Conservation (phyloP, 2,888 invertebrate species). For the Agrotis ipsilon region DNA sequence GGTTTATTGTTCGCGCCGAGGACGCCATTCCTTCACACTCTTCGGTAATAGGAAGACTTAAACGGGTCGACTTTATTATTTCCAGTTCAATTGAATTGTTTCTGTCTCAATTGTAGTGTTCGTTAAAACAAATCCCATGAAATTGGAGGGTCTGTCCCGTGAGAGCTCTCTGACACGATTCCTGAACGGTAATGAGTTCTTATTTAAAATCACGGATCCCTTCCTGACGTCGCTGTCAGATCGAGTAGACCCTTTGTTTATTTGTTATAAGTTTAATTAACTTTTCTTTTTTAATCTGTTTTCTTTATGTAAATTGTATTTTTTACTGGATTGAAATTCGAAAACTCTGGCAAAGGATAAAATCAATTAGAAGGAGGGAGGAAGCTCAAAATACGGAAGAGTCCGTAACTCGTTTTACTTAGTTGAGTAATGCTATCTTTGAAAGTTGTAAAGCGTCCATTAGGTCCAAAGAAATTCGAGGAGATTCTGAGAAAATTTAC, state of each 20-base stretch:
- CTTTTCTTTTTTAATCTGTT: constrained; percentile 28
- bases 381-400: neutral
- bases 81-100: constrained; percentile 78
- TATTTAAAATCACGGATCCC: constrained; percentile 57
- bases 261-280: constrained; percentile 32
- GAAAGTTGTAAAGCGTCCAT: constrained; percentile 10
- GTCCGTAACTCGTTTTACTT: constrained; percentile 7
- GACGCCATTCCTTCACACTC: constrained; percentile 78
- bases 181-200: constrained; percentile 55
- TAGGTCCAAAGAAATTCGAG: constrained; percentile 6
- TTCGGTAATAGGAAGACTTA: constrained; percentile 76
- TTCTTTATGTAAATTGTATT: constrained; percentile 23
- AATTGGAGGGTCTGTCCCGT: constrained; percentile 45
- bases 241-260: constrained; percentile 36
- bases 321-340: constrained; percentile 6
- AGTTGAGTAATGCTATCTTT: constrained; percentile 4
- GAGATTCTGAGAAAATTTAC: constrained; percentile 1
- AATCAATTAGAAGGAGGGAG: constrained; percentile 20
- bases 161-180: constrained; percentile 44
- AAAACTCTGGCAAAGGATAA: constrained; percentile 15
- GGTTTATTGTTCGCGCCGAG: constrained; percentile 81
- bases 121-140: constrained; percentile 69
- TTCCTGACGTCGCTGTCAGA: constrained; percentile 16
- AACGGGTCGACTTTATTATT: constrained; percentile 76
- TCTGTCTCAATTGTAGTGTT: constrained; percentile 70